Evolutionary conservation across 2,888 invertebrate genomes (phyloP).

Genomic region (Hemistola chrysoprasaria): DNA sequence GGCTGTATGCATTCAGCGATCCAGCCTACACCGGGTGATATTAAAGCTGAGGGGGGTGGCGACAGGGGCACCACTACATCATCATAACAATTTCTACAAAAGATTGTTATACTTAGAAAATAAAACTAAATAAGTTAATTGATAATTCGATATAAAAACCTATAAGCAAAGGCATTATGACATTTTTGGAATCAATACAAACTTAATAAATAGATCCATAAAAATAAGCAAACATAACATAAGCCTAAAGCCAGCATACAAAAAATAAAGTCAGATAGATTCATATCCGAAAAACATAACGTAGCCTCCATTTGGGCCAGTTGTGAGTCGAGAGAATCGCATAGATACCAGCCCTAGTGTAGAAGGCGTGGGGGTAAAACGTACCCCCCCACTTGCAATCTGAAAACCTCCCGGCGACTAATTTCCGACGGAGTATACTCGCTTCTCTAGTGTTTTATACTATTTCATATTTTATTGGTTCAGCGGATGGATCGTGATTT

Average conservation of each 20-base stretch:
- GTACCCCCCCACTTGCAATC: conserved; percentile 46
- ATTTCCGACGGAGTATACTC: conserved; percentile 69
- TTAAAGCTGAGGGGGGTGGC: conserved; percentile 42
- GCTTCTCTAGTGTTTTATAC: conserved; percentile 48
- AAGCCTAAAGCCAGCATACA: too few relatives aligned
- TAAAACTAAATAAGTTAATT: too few relatives aligned
- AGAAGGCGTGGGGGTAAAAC: conserved; percentile 19
- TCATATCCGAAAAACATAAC: neutral
- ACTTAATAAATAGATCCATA: too few relatives aligned
- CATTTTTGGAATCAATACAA: too few relatives aligned
- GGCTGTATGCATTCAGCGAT: conserved; percentile 48
- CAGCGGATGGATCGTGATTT: conserved; percentile 13
- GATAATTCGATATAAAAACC: too few relatives aligned
- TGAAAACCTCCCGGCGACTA: conserved; percentile 65
- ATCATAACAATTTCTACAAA: neutral
- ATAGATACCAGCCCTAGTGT: conserved; percentile 11
- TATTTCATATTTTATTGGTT: conserved; percentile 56
- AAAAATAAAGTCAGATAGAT: neutral
- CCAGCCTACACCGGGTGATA: conserved; percentile 55
- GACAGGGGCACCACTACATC: conserved; percentile 8
- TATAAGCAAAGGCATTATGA: too few relatives aligned
- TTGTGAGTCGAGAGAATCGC: conserved; percentile 6
- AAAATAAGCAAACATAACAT: too few relatives aligned
- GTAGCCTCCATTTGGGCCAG: conserved; percentile 2
- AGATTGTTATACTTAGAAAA: too few relatives aligned